A percentile compares a stretch with the other conserved stretches of the same genome.
Evolutionary conservation across 30 jellyfish, hydroid and myxozoan species (phyloP).

Genomic region (Hydractinia echinata): DNA sequence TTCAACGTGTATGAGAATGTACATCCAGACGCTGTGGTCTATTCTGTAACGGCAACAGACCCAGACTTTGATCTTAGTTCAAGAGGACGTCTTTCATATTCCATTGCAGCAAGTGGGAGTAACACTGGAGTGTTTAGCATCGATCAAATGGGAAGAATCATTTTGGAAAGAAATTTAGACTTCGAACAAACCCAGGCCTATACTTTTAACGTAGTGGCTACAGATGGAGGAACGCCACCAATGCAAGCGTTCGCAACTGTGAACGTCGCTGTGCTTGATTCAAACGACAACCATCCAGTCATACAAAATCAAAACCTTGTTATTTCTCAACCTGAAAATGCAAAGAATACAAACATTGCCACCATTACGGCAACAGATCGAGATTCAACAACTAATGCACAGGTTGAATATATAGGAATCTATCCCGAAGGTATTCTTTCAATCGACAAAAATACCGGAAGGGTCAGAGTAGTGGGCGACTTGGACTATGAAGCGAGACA

Average conservation of each 20-base stretch:
- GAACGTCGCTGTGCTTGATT: slow-evolving; percentile 47
- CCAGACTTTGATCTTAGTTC: slow-evolving; percentile 16
- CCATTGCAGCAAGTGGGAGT: slow-evolving; percentile 41
- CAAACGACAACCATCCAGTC: slow-evolving; percentile 74
- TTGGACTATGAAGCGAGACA: slow-evolving; percentile 56
- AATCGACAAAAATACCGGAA: slow-evolving; percentile 42
- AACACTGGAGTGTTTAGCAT: slow-evolving; percentile 28
- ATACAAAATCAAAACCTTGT: slow-evolving; percentile 9
- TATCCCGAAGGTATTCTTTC: slow-evolving; percentile 51
- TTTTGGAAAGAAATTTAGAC: slow-evolving; percentile 29
- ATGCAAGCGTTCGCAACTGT: slow-evolving; percentile 36
- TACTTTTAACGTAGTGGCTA: slow-evolving; percentile 37
- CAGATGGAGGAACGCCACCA: slow-evolving; percentile 61
- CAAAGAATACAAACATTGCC: not conserved
- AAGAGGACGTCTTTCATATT: slow-evolving; percentile 45
- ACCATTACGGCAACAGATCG: slow-evolving; percentile 33
- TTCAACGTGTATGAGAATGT: slow-evolving; percentile 49
- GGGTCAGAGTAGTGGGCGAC: slow-evolving; percentile 9
- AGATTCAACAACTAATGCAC: slow-evolving; percentile 22
- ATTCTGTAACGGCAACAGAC: slow-evolving; percentile 45
- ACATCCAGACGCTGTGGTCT: slow-evolving; percentile 14
- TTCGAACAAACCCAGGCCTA: slow-evolving; percentile 28
- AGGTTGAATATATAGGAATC: slow-evolving; percentile 27
- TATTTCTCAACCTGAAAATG: slow-evolving; percentile 28
- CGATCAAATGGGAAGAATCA: slow-evolving; percentile 42